Conservation (phyloP, 2,797 vertebrate genomes). For the Vireo griseus region DNA sequence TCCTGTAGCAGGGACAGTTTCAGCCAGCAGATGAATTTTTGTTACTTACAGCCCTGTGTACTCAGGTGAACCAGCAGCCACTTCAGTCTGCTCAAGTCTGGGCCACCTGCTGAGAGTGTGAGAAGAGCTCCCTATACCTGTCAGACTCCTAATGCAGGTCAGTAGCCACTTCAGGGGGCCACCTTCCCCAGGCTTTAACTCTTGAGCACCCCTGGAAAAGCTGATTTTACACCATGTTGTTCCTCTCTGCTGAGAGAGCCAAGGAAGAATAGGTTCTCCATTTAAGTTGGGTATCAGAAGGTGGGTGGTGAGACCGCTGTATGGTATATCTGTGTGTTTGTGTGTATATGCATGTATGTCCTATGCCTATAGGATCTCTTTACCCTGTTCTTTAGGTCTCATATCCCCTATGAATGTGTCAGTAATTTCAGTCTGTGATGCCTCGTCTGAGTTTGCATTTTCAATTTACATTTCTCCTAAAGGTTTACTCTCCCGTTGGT, state of each 20-base stretch:
- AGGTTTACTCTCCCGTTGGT: not conserved
- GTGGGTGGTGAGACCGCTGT: not conserved
- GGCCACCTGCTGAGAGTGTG: not conserved
- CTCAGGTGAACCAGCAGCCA: not conserved
- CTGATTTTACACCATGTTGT: not conserved
- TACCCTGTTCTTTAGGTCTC: not conserved
- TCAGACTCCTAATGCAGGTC: conserved; percentile 9
- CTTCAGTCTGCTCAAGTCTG: not conserved
- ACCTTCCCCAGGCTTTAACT: not conserved
- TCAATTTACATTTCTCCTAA: not conserved
- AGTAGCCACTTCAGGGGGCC: not conserved
- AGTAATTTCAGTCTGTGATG: not conserved
- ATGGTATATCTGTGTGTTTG: fast-evolving
- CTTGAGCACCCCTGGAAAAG: not conserved
- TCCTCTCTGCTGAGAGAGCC: not conserved
- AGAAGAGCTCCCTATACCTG: not conserved
- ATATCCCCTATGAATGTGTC: fast-evolving
- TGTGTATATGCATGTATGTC: not conserved
- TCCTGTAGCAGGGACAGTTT: not conserved
- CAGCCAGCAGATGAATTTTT: not conserved
- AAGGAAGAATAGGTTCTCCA: not conserved
- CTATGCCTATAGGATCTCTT: not conserved
- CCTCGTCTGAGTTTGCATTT: not conserved
- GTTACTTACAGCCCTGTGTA: not conserved
- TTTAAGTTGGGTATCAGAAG: not conserved